These are phyloP conservation scores for Chlorodrepanis virens DNA, from an alignment of 2,113 vertebrate species.

Conservation along the genomic window DNA sequence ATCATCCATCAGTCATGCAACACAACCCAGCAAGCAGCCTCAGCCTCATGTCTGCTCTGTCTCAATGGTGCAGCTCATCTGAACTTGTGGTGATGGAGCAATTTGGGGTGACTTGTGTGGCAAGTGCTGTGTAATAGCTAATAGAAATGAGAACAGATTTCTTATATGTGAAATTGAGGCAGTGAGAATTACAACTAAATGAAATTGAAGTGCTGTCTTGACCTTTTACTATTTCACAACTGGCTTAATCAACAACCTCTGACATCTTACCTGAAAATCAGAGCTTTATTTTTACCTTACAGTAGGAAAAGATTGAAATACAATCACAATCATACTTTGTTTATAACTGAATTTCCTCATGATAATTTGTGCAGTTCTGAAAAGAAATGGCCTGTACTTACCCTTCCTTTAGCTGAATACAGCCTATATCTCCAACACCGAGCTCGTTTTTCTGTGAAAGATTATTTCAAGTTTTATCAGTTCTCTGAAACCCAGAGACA, in stretches of 20 bases:
- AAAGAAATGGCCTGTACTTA: background rate
- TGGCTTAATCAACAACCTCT: background rate
- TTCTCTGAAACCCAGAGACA: background rate
- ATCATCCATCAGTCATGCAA: background rate
- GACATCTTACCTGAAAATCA: background rate
- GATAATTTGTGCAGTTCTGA: background rate
- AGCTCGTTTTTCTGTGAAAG: background rate
- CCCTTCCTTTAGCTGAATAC: background rate
- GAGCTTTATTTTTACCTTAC: background rate
- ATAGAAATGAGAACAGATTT: background rate
- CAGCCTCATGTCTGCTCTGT: rapidly evolving
- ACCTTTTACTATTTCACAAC: background rate
- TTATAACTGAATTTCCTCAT: background rate
- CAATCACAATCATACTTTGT: background rate
- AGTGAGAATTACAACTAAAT: background rate
- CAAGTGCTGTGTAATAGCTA: background rate
- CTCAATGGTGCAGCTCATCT: background rate
- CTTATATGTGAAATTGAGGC: background rate
- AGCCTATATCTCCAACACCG: background rate
- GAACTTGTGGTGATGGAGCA: background rate
- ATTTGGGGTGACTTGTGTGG: rapidly evolving
- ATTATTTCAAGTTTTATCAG: background rate
- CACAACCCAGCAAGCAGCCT: background rate
- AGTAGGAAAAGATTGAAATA: background rate
- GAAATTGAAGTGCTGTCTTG: background rate